Conservation (phyloP, 2,113 vertebrate genomes). For the Oreocharis arfaki region DNA sequence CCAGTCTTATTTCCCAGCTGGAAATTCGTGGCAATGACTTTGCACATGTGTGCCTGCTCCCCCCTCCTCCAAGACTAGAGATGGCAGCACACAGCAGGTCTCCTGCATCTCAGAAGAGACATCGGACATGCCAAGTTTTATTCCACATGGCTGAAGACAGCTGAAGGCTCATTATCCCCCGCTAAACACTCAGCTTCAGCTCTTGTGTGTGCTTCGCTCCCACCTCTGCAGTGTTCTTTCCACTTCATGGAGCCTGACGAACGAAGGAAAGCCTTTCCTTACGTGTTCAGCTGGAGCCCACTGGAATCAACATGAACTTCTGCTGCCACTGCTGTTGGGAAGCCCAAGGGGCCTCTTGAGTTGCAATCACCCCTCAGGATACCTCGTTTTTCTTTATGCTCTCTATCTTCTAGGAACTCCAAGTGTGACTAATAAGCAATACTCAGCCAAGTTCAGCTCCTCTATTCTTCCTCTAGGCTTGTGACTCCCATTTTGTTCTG, state of each 20-base stretch:
- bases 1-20: background rate
- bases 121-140: background rate
- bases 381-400: background rate
- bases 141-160: background rate
- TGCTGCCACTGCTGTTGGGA: slow-evolving; percentile 64
- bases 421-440: background rate
- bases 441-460: background rate
- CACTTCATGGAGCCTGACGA: slow-evolving; percentile 54
- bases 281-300: slow-evolving; percentile 32
- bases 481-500: background rate
- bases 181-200: slow-evolving; percentile 62
- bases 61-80: background rate
- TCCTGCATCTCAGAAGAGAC: background rate
- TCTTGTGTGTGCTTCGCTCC: slow-evolving; percentile 27
- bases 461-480: background rate
- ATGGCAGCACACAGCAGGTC: background rate
- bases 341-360: slow-evolving; percentile 24
- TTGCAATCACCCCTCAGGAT: slow-evolving; percentile 19
- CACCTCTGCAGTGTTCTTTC: slow-evolving; percentile 52
- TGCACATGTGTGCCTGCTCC: background rate
- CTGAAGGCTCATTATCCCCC: slow-evolving; percentile 9
- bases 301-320: slow-evolving; percentile 10
- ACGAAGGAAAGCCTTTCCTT: slow-evolving; percentile 30
- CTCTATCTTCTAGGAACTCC: background rate
- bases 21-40: background rate